phyloP scores from a whole-genome alignment of 2,797 vertebrate species.

The Falco rusticolus region DNA sequence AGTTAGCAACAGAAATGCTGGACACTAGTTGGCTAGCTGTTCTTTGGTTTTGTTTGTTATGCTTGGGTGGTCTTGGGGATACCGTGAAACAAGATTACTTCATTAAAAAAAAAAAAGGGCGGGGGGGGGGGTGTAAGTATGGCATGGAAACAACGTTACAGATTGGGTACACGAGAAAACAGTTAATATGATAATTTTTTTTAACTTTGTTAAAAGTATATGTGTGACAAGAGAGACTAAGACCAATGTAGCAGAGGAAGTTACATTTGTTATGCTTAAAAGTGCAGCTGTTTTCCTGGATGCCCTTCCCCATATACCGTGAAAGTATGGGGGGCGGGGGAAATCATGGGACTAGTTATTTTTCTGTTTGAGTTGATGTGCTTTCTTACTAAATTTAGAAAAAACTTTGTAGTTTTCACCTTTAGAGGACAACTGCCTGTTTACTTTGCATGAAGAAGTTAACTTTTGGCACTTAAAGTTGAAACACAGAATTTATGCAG shows the following conservation, averaged over 20 bases:
- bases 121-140: neutral
- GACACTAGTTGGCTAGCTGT: neutral
- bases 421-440: neutral
- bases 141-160: neutral
- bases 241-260: neutral
- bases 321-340: neutral
- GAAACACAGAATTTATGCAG: neutral
- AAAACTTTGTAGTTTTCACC: neutral
- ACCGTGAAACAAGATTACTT: neutral
- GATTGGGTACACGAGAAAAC: neutral
- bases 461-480: neutral
- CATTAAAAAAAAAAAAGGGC: neutral
- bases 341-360: neutral
- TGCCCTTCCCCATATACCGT: neutral
- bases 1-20: constrained; percentile 35
- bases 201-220: neutral
- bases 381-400: neutral
- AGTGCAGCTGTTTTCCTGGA: neutral
- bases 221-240: neutral
- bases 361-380: neutral
- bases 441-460: neutral
- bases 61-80: constrained; percentile 6
- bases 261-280: neutral
- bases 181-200: neutral
- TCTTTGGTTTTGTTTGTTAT: neutral